Evolutionary conservation across 53 echinoderm and acorn worm species (phyloP).

Genomic region (Paelopatides confundens): DNA sequence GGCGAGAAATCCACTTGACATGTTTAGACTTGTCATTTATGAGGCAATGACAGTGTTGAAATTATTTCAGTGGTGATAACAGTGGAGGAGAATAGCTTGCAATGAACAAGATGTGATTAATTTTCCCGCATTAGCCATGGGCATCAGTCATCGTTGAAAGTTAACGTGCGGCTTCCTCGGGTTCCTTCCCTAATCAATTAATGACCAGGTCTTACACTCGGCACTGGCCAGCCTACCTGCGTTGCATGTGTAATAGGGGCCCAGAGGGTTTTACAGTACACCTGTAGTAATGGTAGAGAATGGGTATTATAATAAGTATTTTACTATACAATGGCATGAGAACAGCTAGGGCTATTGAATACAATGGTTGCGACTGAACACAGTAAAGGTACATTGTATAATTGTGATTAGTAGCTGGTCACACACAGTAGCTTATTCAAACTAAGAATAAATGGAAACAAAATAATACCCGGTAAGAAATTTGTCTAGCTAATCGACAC

Average conservation of each 20-base stretch:
- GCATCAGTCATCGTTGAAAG: slow-evolving; percentile 37
- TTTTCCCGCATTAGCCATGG: slow-evolving; percentile 34
- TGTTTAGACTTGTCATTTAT: not conserved
- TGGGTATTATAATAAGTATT: not conserved
- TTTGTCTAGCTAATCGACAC: too few species aligned
- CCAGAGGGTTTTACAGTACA: not conserved
- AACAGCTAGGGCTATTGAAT: too few species aligned
- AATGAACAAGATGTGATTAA: slow-evolving; percentile 35
- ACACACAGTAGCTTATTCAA: too few species aligned
- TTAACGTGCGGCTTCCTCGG: slow-evolving; percentile 25
- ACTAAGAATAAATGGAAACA: too few species aligned
- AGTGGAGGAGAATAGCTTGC: not conserved
- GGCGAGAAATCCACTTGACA: not conserved
- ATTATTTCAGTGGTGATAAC: not conserved
- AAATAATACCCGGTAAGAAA: too few species aligned
- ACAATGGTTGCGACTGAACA: too few species aligned
- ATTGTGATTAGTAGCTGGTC: too few species aligned
- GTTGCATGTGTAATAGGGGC: not conserved
- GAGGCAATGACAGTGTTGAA: not conserved
- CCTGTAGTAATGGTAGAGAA: not conserved
- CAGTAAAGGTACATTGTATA: too few species aligned
- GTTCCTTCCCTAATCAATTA: slow-evolving; percentile 47
- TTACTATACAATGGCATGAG: too few species aligned
- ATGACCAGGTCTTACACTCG: not conserved
- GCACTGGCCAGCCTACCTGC: not conserved